A percentile compares a stretch with the other conserved stretches of the same genome.
Evolutionary conservation across 2,888 invertebrate species (phyloP).

Genomic region (Macropis europaea): DNA sequence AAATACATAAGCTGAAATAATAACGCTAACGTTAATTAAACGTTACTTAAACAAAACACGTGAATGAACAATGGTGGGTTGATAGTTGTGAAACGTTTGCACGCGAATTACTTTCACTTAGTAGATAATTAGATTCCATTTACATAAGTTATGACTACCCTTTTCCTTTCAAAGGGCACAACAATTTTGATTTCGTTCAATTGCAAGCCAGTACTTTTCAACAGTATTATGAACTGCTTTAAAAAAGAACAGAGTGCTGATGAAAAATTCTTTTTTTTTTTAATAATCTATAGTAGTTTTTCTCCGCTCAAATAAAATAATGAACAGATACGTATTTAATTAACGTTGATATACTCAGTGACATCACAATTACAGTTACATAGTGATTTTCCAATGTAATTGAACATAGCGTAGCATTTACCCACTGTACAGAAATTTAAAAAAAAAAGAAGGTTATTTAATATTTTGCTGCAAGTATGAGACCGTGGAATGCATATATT

Average conservation of each 20-base stretch:
- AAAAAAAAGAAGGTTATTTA: constrained; percentile 35
- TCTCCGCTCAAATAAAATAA: constrained; percentile 26
- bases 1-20: constrained; percentile 36
- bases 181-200: constrained; percentile 4
- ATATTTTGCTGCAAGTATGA: constrained; percentile 33
- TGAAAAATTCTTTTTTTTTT: constrained; percentile 23
- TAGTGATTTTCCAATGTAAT: constrained; percentile 29
- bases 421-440: constrained; percentile 48
- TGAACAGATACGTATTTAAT: constrained; percentile 37
- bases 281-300: constrained; percentile 23
- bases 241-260: constrained; percentile 11
- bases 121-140: not conserved
- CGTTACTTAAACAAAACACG: constrained; percentile 29
- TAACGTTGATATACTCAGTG: constrained; percentile 39
- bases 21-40: constrained; percentile 38
- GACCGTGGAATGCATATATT: constrained; percentile 32
- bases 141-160: not conserved
- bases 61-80: constrained; percentile 2
- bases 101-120: not conserved
- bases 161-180: too few relatives aligned
- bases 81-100: constrained; percentile 16
- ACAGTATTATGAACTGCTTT: constrained; percentile 29
- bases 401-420: constrained; percentile 19
- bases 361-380: constrained; percentile 34
- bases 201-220: constrained; percentile 5